Percentiles rank a stretch among this genome's conserved stretches.
These are phyloP conservation scores for Sus scrofa DNA, from an alignment of 2,113 vertebrate species.

Conservation along the genomic window DNA sequence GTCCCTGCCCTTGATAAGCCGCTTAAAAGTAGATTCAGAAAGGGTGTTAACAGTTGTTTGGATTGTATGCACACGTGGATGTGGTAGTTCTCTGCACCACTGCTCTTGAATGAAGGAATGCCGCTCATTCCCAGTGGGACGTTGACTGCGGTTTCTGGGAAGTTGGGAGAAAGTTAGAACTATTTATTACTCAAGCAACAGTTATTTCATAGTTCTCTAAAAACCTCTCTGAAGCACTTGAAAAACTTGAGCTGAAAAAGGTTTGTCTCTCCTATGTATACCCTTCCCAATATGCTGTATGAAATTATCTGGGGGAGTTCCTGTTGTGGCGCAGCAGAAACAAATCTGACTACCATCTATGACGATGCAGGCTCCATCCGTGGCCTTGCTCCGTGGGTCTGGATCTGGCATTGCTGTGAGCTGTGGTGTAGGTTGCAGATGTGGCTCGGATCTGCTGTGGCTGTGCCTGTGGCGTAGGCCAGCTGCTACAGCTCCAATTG, in stretches of 20 bases:
- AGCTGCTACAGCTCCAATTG: too few species aligned
- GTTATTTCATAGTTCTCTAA: slow-evolving; percentile 68
- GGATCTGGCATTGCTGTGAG: too few species aligned
- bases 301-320: not conserved
- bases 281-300: slow-evolving; percentile 48
- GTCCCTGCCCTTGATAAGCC: not conserved
- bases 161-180: not conserved
- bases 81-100: not conserved
- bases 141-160: not conserved
- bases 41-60: slow-evolving; percentile 32
- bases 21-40: slow-evolving; percentile 50
- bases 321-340: too few species aligned
- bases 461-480: too few species aligned
- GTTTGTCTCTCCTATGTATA: slow-evolving; percentile 12
- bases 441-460: too few species aligned
- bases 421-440: too few species aligned
- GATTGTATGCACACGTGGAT: not conserved
- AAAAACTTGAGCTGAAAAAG: slow-evolving; percentile 70
- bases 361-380: too few species aligned
- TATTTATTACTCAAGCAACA: slow-evolving; percentile 62
- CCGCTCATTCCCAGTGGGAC: not conserved
- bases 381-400: too few species aligned
- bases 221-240: slow-evolving; percentile 75
- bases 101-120: not conserved
- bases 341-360: too few species aligned